Conservation (phyloP, 2,113 vertebrate genomes). For the Daphoenositta chrysoptera region DNA sequence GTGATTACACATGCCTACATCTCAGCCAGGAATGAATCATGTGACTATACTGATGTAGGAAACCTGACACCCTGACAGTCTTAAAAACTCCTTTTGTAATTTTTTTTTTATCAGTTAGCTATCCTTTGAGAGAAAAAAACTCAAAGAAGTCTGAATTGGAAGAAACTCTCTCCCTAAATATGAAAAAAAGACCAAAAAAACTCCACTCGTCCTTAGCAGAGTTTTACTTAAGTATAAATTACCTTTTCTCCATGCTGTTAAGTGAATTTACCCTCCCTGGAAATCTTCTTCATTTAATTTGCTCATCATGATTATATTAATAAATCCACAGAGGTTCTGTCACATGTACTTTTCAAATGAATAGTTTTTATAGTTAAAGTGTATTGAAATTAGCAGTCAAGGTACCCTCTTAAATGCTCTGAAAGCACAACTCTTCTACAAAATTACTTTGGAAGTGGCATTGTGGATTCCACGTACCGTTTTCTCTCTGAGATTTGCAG, state of each 20-base stretch:
- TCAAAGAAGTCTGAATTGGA: not conserved
- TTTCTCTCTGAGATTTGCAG: not conserved
- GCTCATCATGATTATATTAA: not conserved
- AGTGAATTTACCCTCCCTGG: slow-evolving; percentile 31
- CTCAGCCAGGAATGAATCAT: not conserved
- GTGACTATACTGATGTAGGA: not conserved
- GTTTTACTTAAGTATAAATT: slow-evolving; percentile 31
- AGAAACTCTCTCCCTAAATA: not conserved
- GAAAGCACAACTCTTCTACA: not conserved
- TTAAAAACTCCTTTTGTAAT: not conserved
- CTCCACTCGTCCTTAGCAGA: not conserved
- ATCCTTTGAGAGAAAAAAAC: not conserved
- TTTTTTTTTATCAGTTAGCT: not conserved
- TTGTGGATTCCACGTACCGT: not conserved
- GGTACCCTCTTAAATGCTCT: not conserved
- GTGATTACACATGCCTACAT: not conserved
- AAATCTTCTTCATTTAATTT: slow-evolving; percentile 39
- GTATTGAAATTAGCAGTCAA: not conserved
- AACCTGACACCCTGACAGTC: not conserved
- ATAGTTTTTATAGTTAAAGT: not conserved
- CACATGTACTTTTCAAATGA: not conserved
- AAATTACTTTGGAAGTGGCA: not conserved
- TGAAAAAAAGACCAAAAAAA: not conserved
- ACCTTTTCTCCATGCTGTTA: not conserved
- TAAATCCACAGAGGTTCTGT: slow-evolving; percentile 5